phyloP scores from a whole-genome alignment of 2,888 invertebrate genomes.

The Augochlorella aurata region DNA sequence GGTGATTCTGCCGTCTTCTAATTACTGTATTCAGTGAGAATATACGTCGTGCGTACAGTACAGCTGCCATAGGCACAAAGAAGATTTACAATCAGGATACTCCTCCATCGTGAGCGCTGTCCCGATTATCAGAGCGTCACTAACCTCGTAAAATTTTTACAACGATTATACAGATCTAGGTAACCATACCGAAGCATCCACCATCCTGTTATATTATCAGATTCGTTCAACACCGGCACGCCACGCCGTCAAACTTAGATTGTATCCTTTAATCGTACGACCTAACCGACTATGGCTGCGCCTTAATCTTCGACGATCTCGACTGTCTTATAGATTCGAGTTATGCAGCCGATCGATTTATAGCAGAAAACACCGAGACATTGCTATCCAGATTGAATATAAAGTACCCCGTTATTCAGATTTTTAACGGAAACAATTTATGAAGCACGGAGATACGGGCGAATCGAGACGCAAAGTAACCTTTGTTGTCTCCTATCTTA shows the following conservation, averaged over 20 bases:
- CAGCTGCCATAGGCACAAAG: background rate
- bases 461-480: too few relatives aligned
- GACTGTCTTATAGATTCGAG: conserved; percentile 26
- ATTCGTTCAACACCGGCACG: conserved; percentile 6
- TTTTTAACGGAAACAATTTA: background rate
- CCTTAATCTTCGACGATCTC: conserved; percentile 30
- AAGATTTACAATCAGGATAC: conserved; percentile 1
- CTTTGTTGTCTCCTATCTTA: too few relatives aligned
- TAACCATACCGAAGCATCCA: conserved; percentile 32
- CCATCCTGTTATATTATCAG: conserved; percentile 27
- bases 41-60: too few relatives aligned
- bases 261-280: background rate
- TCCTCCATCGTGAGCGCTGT: background rate
- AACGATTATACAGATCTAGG: conserved; percentile 41
- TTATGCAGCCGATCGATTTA: conserved; percentile 21
- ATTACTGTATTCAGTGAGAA: background rate
- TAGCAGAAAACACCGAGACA: conserved; percentile 32
- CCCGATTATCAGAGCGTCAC: conserved; percentile 40
- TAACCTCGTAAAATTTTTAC: conserved; percentile 27
- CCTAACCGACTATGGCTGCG: conserved; percentile 14
- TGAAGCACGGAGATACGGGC: background rate
- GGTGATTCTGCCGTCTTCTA: background rate
- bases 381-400: conserved; percentile 6
- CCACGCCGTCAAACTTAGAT: conserved; percentile 8
- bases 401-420: background rate